phyloP scores from a whole-genome alignment of 2,797 vertebrate species.

The Sebastes nivosus region DNA sequence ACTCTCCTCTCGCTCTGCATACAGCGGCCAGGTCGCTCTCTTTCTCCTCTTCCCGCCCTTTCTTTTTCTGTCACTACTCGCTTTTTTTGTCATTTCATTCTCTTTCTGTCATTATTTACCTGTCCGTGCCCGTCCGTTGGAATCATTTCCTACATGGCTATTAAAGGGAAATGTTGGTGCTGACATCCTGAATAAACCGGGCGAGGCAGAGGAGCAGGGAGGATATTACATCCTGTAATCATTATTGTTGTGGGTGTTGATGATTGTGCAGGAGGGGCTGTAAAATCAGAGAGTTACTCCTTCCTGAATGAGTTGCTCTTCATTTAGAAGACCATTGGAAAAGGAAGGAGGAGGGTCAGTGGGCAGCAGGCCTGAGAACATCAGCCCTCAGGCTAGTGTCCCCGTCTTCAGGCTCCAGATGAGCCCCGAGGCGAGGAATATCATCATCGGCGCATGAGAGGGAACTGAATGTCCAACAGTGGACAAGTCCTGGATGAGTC shows the following conservation, averaged over 20 bases:
- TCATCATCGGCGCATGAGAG: constrained; percentile 21
- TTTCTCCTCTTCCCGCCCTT: constrained; percentile 13
- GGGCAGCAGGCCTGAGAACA: constrained; percentile 16
- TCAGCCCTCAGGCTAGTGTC: constrained; percentile 26
- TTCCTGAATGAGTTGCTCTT: constrained; percentile 55
- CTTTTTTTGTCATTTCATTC: constrained; percentile 16
- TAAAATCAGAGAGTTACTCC: constrained; percentile 49
- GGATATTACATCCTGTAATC: constrained; percentile 80
- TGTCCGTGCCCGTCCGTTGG: constrained; percentile 28
- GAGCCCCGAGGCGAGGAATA: constrained; percentile 29
- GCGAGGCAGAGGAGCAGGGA: constrained; percentile 56
- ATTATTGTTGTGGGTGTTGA: constrained; percentile 76
- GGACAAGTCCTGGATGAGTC: constrained; percentile 54
- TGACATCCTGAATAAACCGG: constrained; percentile 70
- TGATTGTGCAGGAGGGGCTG: constrained; percentile 45
- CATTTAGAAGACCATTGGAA: constrained; percentile 44
- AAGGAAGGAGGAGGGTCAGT: constrained; percentile 10
- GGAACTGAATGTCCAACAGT: constrained; percentile 27
- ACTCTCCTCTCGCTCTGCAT: constrained; percentile 48
- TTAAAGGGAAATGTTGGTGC: constrained; percentile 67
- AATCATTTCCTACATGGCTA: constrained; percentile 71
- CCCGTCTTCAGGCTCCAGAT: constrained; percentile 24
- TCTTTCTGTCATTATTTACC: constrained; percentile 16
- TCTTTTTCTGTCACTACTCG: constrained; percentile 16
- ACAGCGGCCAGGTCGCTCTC: constrained; percentile 30